Evolutionary conservation across 2,113 vertebrate species (phyloP).

Genomic region (Polypterus senegalus): DNA sequence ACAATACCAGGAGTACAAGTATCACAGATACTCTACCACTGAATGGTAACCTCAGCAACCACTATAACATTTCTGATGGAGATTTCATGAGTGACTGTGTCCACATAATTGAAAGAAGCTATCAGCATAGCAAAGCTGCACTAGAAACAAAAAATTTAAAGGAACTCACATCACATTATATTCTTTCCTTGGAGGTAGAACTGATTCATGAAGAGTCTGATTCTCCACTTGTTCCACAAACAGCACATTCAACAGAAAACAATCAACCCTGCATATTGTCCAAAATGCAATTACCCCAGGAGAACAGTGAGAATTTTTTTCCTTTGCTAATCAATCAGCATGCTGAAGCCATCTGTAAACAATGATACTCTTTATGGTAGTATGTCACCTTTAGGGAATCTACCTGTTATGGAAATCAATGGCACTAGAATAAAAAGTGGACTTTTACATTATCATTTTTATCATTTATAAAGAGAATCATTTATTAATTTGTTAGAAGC

Average conservation of each 20-base stretch:
- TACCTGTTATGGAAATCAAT: slow-evolving; percentile 45
- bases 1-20: slow-evolving; percentile 99
- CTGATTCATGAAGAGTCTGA: slow-evolving; percentile 85
- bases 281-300: slow-evolving; percentile 75
- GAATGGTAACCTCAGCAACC: slow-evolving; percentile 99
- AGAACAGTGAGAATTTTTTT: slow-evolving; percentile 93
- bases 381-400: slow-evolving; percentile 75
- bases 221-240: slow-evolving; percentile 72
- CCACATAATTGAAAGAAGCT: slow-evolving; percentile 92
- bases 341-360: slow-evolving; percentile 70
- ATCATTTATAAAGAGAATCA: slow-evolving; percentile 80
- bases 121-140: slow-evolving; percentile 85
- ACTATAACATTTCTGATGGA: slow-evolving; percentile 86
- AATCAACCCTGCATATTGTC: slow-evolving; percentile 66
- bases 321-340: slow-evolving; percentile 86
- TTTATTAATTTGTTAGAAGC: slow-evolving; percentile 98
- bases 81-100: slow-evolving; percentile 98
- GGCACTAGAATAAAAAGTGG: slow-evolving; percentile 69
- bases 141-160: slow-evolving; percentile 97
- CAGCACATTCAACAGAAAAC: slow-evolving; percentile 63
- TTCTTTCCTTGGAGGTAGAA: slow-evolving; percentile 86
- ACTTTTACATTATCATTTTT: slow-evolving; percentile 60
- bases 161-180: slow-evolving; percentile 95
- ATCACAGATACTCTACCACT: slow-evolving; percentile 99
- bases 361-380: slow-evolving; percentile 93